phyloP scores from a whole-genome alignment of 2,888 invertebrate species.

The Archips crataeganus region DNA sequence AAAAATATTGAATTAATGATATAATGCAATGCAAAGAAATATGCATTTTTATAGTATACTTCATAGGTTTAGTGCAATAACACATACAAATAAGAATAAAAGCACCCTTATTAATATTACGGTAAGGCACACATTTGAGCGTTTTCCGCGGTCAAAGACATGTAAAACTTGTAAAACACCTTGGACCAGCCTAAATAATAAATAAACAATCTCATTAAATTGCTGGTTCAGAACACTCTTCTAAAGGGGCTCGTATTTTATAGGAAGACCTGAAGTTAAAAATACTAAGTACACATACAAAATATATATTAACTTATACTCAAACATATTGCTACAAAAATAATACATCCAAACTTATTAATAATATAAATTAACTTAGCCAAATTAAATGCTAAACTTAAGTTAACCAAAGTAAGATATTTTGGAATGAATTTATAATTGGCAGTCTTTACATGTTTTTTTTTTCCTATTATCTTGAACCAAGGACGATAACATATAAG shows the following conservation, averaged over 20 bases:
- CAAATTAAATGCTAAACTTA: slow-evolving; percentile 18
- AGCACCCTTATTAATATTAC: slow-evolving; percentile 54
- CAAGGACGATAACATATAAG: no score
- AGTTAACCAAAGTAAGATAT: slow-evolving; percentile 23
- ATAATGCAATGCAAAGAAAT: slow-evolving; percentile 46
- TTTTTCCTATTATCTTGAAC: no score
- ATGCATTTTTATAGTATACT: slow-evolving; percentile 43
- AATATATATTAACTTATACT: slow-evolving; percentile 34
- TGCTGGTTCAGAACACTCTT: slow-evolving; percentile 38
- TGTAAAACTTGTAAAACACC: background rate
- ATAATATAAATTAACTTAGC: slow-evolving; percentile 35
- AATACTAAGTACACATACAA: slow-evolving; percentile 30
- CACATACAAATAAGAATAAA: slow-evolving; percentile 48
- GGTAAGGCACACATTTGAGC: slow-evolving; percentile 49
- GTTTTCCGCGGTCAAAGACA: slow-evolving; percentile 21
- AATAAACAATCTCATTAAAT: background rate
- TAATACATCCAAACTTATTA: slow-evolving; percentile 22
- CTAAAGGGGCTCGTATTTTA: slow-evolving; percentile 42
- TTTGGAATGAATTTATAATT: slow-evolving; percentile 43
- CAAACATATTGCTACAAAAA: slow-evolving; percentile 28
- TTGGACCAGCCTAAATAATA: slow-evolving; percentile 30
- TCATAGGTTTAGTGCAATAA: slow-evolving; percentile 51
- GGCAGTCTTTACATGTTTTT: slow-evolving; percentile 38
- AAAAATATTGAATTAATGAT: slow-evolving; percentile 49
- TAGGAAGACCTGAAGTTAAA: slow-evolving; percentile 49